phyloP scores from a whole-genome alignment of 1,140 invertebrate genomes.

The Aradophagus sp. region DNA sequence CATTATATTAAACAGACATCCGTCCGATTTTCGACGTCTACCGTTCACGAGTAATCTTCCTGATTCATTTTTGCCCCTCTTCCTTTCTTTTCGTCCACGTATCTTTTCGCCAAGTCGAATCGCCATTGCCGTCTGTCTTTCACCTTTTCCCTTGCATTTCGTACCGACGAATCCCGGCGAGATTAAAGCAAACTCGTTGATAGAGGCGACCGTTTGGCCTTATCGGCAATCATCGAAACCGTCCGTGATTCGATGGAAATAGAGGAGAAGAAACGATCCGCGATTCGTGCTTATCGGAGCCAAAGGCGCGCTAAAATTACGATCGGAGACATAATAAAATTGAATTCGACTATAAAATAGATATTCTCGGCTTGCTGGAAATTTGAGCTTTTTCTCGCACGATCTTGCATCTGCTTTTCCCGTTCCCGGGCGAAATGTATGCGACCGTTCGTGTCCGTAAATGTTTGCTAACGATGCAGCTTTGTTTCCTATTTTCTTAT shows the following conservation, averaged over 20 bases:
- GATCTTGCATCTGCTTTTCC: background rate
- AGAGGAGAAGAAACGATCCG: conserved; percentile 36
- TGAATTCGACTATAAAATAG: conserved; percentile 48
- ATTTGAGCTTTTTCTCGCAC: conserved; percentile 17
- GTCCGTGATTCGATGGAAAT: conserved; percentile 34
- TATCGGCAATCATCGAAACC: conserved; percentile 63
- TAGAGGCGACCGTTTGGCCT: conserved; percentile 45
- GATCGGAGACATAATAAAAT: conserved; percentile 51
- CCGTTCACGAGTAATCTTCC: no score
- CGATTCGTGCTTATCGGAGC: conserved; percentile 55
- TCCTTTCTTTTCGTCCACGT: no score
- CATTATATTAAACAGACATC: no score
- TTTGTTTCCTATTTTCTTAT: conserved; percentile 24
- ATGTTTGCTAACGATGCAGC: conserved; percentile 13
- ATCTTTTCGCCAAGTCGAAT: conserved; percentile 25
- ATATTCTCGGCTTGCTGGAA: conserved; percentile 26
- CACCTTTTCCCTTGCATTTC: conserved; percentile 27
- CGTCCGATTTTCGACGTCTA: no score
- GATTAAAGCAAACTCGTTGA: conserved; percentile 62
- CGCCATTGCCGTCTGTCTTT: conserved; percentile 17
- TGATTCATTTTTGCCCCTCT: no score
- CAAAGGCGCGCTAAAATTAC: conserved; percentile 41
- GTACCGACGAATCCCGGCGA: conserved; percentile 48
- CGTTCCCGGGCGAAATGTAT: conserved; percentile 1
- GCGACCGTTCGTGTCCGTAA: conserved; percentile 17